Evolutionary conservation across 2,888 invertebrate genomes (phyloP).

Genomic region (Nomada fabriciana): DNA sequence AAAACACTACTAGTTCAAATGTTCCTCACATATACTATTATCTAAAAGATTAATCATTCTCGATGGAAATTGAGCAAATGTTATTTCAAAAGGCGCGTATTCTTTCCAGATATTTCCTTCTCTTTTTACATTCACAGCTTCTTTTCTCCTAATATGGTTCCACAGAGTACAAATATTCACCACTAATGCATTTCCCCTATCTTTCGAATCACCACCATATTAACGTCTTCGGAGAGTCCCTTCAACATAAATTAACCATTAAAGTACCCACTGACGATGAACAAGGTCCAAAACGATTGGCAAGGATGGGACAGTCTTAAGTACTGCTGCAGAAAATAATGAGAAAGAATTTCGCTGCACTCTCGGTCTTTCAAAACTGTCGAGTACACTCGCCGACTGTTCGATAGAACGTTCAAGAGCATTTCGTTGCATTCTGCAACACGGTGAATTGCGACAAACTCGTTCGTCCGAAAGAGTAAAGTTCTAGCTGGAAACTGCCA

Average conservation of each 20-base stretch:
- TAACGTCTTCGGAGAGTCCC: not conserved
- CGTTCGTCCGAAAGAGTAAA: constrained; percentile 36
- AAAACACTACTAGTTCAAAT: too few relatives aligned
- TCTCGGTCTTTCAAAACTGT: constrained; percentile 20
- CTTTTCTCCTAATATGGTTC: not conserved
- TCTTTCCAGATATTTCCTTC: not conserved
- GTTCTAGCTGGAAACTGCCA: constrained; percentile 37
- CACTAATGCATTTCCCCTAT: not conserved
- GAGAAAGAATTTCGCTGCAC: constrained; percentile 47
- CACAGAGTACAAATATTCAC: not conserved
- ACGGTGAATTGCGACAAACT: constrained; percentile 59
- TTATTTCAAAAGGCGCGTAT: not conserved
- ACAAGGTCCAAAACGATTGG: not conserved
- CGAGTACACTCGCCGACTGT: constrained; percentile 41
- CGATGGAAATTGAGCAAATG: not conserved
- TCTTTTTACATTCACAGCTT: not conserved
- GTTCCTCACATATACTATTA: too few relatives aligned
- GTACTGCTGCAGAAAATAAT: constrained; percentile 35
- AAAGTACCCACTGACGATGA: not conserved
- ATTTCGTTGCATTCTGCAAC: constrained; percentile 28
- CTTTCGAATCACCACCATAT: not conserved
- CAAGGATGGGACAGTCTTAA: not conserved
- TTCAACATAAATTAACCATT: not conserved
- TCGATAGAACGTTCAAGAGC: constrained; percentile 31
- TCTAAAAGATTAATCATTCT: too few relatives aligned